These are phyloP conservation scores for Acanthurus lineatus DNA, from an alignment of 2,797 vertebrate species.

Conservation along the genomic window DNA sequence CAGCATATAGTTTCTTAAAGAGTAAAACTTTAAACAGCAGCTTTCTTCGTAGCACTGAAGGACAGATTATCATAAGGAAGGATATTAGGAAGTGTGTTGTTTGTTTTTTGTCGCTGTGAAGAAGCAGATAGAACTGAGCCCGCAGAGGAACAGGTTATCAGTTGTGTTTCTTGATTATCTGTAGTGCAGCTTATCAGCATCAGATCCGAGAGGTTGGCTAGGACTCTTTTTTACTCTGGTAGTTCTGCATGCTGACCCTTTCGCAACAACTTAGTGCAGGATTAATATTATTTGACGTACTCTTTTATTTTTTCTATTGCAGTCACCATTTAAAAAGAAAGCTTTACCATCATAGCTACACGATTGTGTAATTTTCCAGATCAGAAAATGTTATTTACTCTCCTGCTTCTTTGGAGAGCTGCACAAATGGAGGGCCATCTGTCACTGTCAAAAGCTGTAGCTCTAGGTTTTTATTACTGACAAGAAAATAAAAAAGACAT, in stretches of 20 bases:
- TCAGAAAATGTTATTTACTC: conserved; percentile 21
- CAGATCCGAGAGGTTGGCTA: conserved; percentile 62
- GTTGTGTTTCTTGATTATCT: conserved; percentile 66
- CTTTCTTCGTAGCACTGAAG: conserved; percentile 56
- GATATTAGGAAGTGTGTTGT: conserved; percentile 51
- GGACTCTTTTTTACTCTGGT: conserved; percentile 42
- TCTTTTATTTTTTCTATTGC: conserved; percentile 13
- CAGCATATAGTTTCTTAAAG: conserved; percentile 54
- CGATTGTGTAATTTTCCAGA: conserved; percentile 15
- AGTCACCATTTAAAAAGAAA: conserved; percentile 3
- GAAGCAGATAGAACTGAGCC: conserved; percentile 38
- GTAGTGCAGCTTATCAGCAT: conserved; percentile 62
- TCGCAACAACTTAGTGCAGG: conserved; percentile 2
- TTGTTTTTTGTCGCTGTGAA: conserved; percentile 34
- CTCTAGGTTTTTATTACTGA: conserved; percentile 29
- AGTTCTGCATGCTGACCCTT: conserved; percentile 6
- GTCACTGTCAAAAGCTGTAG: conserved; percentile 37
- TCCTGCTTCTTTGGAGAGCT: neutral
- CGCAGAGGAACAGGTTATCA: conserved; percentile 62
- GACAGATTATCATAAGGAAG: conserved; percentile 63
- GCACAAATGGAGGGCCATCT: conserved; percentile 15
- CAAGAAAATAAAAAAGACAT: conserved; percentile 30
- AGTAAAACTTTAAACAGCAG: conserved; percentile 64
- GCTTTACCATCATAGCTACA: conserved; percentile 12
- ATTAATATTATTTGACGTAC: conserved; percentile 16